These are phyloP conservation scores for Aporophyla lueneburgensis DNA, from an alignment of 2,888 invertebrate species.

Conservation along the genomic window DNA sequence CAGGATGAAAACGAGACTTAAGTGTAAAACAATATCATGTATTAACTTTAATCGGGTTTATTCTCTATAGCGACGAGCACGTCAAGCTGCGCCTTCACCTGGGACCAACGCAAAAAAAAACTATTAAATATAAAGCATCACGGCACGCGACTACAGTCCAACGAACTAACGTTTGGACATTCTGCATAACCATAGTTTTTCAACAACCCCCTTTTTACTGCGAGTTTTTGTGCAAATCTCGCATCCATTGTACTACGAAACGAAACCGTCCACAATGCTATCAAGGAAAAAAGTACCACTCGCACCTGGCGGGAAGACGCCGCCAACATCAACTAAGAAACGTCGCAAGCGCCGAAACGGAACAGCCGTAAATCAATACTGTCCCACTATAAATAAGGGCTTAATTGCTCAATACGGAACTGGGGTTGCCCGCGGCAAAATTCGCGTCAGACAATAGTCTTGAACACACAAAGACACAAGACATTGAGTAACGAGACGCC, in stretches of 20 bases:
- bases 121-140: conserved; percentile 76
- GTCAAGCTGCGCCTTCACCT: conserved; percentile 71
- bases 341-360: conserved; percentile 75
- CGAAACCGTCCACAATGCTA: conserved; percentile 83
- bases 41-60: conserved; percentile 8
- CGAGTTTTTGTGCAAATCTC: conserved; percentile 89
- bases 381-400: conserved; percentile 83
- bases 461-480: conserved; percentile 80
- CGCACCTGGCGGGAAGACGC: conserved; percentile 87
- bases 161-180: conserved; percentile 73
- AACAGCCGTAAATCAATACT: conserved; percentile 82
- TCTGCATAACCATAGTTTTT: conserved; percentile 72
- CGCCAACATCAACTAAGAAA: conserved; percentile 66
- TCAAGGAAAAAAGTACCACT: conserved; percentile 77
- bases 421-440: conserved; percentile 73
- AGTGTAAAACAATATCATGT: conserved; percentile 18
- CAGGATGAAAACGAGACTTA: conserved; percentile 14
- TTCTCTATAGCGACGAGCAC: conserved; percentile 50
- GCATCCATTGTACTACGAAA: conserved; percentile 84
- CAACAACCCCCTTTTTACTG: conserved; percentile 77
- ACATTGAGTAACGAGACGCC: conserved; percentile 88
- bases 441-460: conserved; percentile 80
- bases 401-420: conserved; percentile 82
- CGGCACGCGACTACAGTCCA: conserved; percentile 86
- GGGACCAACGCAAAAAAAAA: conserved; percentile 72